Evolutionary conservation across 2,113 vertebrate genomes (phyloP), one percentile per base, ranked within the genome.

Genomic region (Pavo muticus): DNA sequence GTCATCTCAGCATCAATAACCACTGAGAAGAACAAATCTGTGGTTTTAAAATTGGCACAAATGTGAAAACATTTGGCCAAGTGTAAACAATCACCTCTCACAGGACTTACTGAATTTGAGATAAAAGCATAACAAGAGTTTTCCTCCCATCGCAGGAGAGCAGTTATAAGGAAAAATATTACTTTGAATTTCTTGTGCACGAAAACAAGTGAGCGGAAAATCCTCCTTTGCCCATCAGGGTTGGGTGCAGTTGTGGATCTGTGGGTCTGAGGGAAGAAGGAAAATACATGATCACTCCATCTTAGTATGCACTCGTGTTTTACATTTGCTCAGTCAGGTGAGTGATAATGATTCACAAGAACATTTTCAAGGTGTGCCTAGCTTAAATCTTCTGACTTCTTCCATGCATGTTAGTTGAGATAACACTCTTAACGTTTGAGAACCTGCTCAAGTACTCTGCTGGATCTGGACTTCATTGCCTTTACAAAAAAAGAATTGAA

Each of bases 41-140:
- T 84, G 67, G 19, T 57, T 92, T 93, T 82, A 54, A 87, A 95
- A 82, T 10, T 73, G 91, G 67, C 89, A 91, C 40, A 72, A 87
- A 92, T 76, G 16, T 63, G 63, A 47, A 90, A 84, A 89, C 47
- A 40, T 78, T 95, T 96, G 86, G 80, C 88, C 73, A 75, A 88
- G 70, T 78, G 70, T 81, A 93, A 93, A 91, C 61, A 76, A 21
- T 75, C 54, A 14, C 30, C 70, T 92, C 88, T 91, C 80, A 19
- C 20, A 75, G 91, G 89, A 79, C 57, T 82, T 69, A 32, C 7
- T 89, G 78, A 90, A 70, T 90, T 85, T 37, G 48, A 89, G 87
- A 67, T 82, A 82, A 94, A 95, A 79, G 40, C 70, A 52, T 32
- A 69, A 64, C 67, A 75, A 82, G 57, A 69, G 47, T 77, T 85